Base-by-base conservation (phyloP, 2,888 invertebrate genomes). In the Empis livida region DNA sequence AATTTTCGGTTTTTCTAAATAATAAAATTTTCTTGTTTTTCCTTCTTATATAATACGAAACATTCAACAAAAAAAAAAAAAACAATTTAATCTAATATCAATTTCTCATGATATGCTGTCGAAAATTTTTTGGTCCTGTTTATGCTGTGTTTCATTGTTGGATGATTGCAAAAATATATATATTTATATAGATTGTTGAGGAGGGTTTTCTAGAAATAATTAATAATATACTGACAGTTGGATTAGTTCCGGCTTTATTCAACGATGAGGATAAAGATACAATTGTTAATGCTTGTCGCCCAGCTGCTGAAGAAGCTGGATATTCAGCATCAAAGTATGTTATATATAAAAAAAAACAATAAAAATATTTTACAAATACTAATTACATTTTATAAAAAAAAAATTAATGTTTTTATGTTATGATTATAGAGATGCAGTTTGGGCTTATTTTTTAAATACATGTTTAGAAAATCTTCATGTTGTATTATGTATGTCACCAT, bases 181-280 rank as follows among this genome's bases (percentile, higher is more conserved):
- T 20, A 27, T 27, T 6, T 27, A 27, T 8, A 27, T 55, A 78
- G 75, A 77, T 87, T 48, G 73, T 80, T 0, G 84, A 87, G 57
- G 87, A 88, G 64, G 81, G 84, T 13, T 93, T 94, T 63, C 66
- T 94, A 49, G 93, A 94, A 68, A 74, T 88, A 54, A 86, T 93
- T 49, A 94, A 94, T 68, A 93, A 92, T 61, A 91, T 94, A 64
- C 67, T 94, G 49, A 90, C 90, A 67, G 85, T 87, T 45, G 93
- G 90, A 1, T 82, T 87, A 67, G 84, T 92, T 3, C 89, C 92
- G 1, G 83, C 92, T 0, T 68, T 94, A 37, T 94, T 89, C 59
- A 75, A 78, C 5, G 92, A 93, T 51, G 92, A 92, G 43, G 93
- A 94, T 55, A 92, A 89, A 58, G 92, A 93, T 53, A 74, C 71